These are phyloP conservation scores for Phrynosoma blainvillii DNA, from an alignment of 2,113 vertebrate genomes.

Conservation along the genomic window DNA sequence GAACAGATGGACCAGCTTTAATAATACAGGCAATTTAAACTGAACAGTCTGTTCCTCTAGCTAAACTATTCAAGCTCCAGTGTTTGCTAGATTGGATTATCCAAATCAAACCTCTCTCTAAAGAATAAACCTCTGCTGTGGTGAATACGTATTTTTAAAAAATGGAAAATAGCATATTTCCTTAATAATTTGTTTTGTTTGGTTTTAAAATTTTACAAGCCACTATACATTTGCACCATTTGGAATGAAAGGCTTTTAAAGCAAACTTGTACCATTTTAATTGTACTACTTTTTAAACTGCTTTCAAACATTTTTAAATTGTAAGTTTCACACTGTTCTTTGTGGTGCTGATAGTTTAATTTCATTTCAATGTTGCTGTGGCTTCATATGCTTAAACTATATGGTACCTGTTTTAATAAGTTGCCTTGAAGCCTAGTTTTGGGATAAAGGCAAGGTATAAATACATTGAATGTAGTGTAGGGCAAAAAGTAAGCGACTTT, in stretches of 20 bases:
- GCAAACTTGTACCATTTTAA: background rate
- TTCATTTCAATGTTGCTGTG: too few species aligned
- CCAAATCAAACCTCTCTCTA: slow-evolving; percentile 24
- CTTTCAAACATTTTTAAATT: too few species aligned
- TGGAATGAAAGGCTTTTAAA: background rate
- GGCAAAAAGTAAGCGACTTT: too few species aligned
- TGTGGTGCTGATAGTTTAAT: too few species aligned
- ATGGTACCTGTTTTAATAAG: too few species aligned
- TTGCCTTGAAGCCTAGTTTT: too few species aligned
- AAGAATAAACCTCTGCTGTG: slow-evolving; percentile 24
- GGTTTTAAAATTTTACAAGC: background rate
- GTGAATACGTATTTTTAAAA: background rate
- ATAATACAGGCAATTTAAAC: slow-evolving; percentile 35
- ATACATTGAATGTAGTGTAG: too few species aligned
- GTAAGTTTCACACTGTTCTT: too few species aligned
- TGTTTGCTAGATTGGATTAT: slow-evolving; percentile 33
- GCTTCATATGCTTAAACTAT: too few species aligned
- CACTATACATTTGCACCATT: background rate
- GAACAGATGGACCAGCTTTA: slow-evolving; percentile 39
- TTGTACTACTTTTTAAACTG: too few species aligned
- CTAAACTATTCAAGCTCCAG: slow-evolving; percentile 24
- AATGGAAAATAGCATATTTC: background rate
- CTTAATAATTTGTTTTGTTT: background rate
- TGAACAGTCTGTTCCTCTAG: background rate
- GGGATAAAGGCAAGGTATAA: too few species aligned